Base-by-base conservation (phyloP, 2,797 vertebrate genomes). In the Chelidonichthys spinosus region DNA sequence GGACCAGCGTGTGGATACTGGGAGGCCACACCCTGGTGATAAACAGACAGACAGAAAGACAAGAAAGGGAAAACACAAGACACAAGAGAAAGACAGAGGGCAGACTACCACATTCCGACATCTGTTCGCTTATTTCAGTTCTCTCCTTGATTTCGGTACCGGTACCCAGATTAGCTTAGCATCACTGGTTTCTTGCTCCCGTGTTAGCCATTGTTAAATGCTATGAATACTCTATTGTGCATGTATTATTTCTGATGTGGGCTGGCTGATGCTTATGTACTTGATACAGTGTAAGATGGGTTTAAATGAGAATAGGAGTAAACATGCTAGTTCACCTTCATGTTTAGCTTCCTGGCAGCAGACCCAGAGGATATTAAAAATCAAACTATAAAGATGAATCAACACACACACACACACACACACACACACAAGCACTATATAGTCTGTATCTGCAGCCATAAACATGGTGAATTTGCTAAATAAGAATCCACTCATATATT, bases 241-340 rank as follows among this genome's bases (percentile, higher is more conserved):
- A 40, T 36, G 62, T 36, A 44, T 49, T 11, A 10, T 25, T 69
- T 59, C 14, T 61, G 35, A 44, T 4, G 1, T 6, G 39, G n/a
- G 25, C 44, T 13, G 10, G 11, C 54, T 66, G 32, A 17, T 53
- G 63, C 25, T 53, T 61, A 32, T 65, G 55, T 44, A 40, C 40
- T 40, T 36, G 43, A 65, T 63, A 43, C 5, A 49, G 10, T 32
- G 56, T 50, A 35, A 60, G 33, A 25, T 8, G 11, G 15, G 43
- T 49, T 49, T 37, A 37, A 56, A 69, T 61, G 36, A 50, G 17
- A 44, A 72, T 14, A 32, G 44, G 55, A 63, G 40, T 77, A 11
- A 55, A 63, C 81, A 72, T 58, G 61, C 42, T 53, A 49, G 32
- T 83, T 68, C 82, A 80, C 52, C 32, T 69, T 69, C 61, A 64